Percentiles rank a stretch among this genome's conserved stretches.
Conservation (phyloP, 2,113 vertebrate genomes). For the Pelodiscus sinensis region DNA sequence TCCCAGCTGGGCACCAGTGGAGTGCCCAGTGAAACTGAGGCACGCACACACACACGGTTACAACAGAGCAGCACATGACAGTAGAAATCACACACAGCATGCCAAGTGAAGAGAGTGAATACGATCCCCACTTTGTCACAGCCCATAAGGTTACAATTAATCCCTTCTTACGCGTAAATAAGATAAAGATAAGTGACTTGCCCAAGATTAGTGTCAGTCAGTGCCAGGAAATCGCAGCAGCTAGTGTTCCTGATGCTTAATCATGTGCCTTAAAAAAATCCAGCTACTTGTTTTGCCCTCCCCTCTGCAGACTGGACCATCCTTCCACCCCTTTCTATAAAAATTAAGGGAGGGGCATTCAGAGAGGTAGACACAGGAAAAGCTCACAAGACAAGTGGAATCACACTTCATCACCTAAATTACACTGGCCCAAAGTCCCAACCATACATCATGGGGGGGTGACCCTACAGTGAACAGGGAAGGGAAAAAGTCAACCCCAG, state of each 20-base stretch:
- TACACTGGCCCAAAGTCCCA: background rate
- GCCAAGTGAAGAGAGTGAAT: too few species aligned
- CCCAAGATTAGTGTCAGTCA: background rate
- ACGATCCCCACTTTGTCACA: too few species aligned
- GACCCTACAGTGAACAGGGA: background rate
- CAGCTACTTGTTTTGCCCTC: background rate
- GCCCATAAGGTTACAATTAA: background rate
- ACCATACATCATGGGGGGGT: background rate
- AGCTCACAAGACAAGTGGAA: background rate
- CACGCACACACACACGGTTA: too few species aligned
- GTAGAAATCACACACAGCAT: too few species aligned
- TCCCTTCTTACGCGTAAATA: accelerated
- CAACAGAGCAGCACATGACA: too few species aligned
- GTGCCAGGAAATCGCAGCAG: background rate
- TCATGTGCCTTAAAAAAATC: background rate
- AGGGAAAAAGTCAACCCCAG: background rate
- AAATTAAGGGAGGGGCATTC: background rate
- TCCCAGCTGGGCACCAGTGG: too few species aligned
- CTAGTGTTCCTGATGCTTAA: background rate
- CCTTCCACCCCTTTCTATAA: background rate
- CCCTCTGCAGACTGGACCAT: background rate
- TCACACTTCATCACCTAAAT: background rate
- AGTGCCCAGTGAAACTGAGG: too few species aligned
- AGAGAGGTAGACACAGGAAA: background rate
- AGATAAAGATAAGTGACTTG: background rate